A percentile compares a stretch with the other conserved stretches of the same genome.
Conservation (phyloP, 2,113 vertebrate species). For the Corapipo altera region DNA sequence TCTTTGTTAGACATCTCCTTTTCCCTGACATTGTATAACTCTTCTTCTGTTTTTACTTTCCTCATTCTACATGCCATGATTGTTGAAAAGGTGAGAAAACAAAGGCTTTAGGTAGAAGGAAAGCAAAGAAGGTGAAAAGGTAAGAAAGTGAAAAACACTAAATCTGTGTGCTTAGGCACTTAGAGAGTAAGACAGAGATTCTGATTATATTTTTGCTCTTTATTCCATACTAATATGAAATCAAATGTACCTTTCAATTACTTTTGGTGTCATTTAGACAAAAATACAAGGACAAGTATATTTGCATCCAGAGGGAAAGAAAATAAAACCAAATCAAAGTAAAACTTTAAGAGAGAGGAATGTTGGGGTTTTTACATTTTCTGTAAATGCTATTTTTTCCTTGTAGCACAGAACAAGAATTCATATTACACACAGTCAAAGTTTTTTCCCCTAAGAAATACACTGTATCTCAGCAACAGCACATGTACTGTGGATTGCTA, state of each 20-base stretch:
- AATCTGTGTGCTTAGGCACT: not conserved
- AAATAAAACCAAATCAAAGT: not conserved
- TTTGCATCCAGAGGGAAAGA: not conserved
- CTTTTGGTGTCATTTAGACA: not conserved
- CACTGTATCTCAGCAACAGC: constrained; percentile 20
- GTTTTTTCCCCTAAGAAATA: not conserved
- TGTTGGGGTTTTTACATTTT: not conserved
- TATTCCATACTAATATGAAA: not conserved
- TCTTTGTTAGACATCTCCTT: not conserved
- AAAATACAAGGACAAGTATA: not conserved
- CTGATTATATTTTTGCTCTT: not conserved
- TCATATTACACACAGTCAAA: not conserved
- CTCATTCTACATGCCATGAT: not conserved
- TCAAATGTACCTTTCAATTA: not conserved
- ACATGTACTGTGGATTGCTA: not conserved
- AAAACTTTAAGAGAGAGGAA: not conserved
- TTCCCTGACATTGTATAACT: not conserved
- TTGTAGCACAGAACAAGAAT: not conserved
- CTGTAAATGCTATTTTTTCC: not conserved
- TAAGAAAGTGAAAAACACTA: not conserved
- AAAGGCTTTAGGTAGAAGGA: not conserved
- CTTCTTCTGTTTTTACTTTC: not conserved
- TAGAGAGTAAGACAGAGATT: not conserved
- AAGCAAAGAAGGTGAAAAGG: not conserved
- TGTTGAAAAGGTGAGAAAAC: not conserved